Evolutionary conservation across 2,113 vertebrate species (phyloP), one percentile per base, ranked within the genome.

Genomic region (Pterocles gutturalis): DNA sequence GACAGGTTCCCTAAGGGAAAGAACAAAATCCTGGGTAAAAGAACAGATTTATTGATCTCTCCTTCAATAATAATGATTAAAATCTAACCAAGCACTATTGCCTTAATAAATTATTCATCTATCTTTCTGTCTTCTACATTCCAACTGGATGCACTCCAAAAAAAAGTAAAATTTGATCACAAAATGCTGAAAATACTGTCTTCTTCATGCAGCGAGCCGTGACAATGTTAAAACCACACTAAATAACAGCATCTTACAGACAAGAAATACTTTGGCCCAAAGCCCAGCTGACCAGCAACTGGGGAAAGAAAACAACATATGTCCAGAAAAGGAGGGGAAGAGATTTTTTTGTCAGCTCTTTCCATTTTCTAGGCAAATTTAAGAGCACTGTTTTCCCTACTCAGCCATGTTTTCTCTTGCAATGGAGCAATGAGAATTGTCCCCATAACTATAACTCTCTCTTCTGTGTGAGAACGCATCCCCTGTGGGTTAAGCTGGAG

Each of bases 1-100:
- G 49, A 57, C 91, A 91, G 43, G 24, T 54, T 33, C 38, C 82
- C 90, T 73, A 62, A 91, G 65, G 72, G 51, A 95, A 93, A 54
- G 38, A 82, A 78, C 20, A 95, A 96, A 92, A 66, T 33, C 24
- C 58, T 57, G 17, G 6, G 17, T 71, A 88, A 93, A 89, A 91
- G 58, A 38, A 87, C 41, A 95, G 60, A 93, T 89, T 94, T 93
- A 95, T 92, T 83, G 94, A 93, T 95, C 58, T 86, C 14, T 29
- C 51, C 65, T 94, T 96, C 87, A 96, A 95, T 93, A 90, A 91
- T 91, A 96, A 87, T 84, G 80, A 95, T 96, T 91, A 96, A 80
- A 96, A 92, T 83, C 92, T 95, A 90, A 89, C 67, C 41, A 72
- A 86, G 77, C 36, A 88, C 64, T 89, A 79, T 89, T 93, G 60